Percentiles rank a stretch among this genome's conserved stretches.
These are phyloP conservation scores for Macquaria ambigua DNA, from an alignment of 2,113 vertebrate species.

Conservation along the genomic window DNA sequence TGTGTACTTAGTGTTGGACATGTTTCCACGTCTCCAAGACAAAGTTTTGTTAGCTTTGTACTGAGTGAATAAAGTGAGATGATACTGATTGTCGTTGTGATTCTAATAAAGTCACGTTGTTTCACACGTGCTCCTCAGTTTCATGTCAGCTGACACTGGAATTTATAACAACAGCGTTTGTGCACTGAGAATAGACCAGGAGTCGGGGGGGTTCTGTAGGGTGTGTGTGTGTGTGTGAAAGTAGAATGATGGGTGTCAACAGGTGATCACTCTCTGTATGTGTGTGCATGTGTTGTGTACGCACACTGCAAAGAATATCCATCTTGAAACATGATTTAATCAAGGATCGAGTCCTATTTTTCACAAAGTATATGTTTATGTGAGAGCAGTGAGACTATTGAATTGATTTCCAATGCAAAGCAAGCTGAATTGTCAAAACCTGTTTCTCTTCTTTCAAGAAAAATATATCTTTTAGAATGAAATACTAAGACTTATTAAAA, in stretches of 20 bases:
- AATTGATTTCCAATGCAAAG: background rate
- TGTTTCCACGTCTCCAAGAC: conserved; percentile 6
- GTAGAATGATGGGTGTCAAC: conserved; percentile 51
- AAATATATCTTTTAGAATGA: background rate
- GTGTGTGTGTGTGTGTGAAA: background rate
- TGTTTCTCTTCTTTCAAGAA: background rate
- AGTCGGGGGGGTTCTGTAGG: background rate
- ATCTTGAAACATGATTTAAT: background rate
- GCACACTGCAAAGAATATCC: background rate
- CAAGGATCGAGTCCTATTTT: background rate
- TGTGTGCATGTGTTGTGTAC: background rate
- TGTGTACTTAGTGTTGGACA: background rate
- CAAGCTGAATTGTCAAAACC: background rate
- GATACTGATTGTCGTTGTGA: background rate
- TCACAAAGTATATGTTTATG: background rate
- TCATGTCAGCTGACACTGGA: conserved; percentile 58
- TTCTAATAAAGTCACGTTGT: conserved; percentile 2
- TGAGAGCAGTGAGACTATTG: background rate
- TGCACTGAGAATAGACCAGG: conserved; percentile 55
- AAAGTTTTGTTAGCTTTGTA: background rate
- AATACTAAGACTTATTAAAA: background rate
- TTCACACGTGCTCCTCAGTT: conserved; percentile 24
- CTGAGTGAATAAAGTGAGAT: background rate
- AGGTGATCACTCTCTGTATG: conserved; percentile 47
- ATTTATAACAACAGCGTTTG: conserved; percentile 67